phyloP scores from a whole-genome alignment of 2,113 vertebrate species.

The Poeciliopsis occidentalis region DNA sequence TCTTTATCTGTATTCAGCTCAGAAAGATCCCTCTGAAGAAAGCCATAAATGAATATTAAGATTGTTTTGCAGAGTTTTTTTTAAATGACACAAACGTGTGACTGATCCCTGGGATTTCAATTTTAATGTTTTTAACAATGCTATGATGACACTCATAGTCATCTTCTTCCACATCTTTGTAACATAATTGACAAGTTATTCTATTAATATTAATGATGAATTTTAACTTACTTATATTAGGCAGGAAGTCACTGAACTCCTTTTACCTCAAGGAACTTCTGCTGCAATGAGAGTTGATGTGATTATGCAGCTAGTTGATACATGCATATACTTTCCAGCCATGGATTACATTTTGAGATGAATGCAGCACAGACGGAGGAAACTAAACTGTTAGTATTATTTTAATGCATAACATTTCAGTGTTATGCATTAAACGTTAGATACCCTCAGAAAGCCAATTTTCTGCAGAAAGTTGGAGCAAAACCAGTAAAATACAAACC shows the following conservation, averaged over 20 bases:
- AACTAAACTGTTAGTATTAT: conserved; percentile 13
- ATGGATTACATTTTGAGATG: conserved; percentile 1
- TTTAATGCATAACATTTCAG: conserved; percentile 39
- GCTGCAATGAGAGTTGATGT: conserved; percentile 24
- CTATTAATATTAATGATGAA: not conserved
- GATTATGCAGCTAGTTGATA: conserved; percentile 51
- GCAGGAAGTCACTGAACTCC: conserved; percentile 9
- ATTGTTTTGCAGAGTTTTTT: not conserved
- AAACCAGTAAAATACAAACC: too few species aligned
- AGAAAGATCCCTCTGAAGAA: conserved; percentile 14
- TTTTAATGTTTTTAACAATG: not conserved
- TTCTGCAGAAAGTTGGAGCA: not conserved
- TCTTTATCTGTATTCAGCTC: conserved; percentile 35
- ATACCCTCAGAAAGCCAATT: not conserved
- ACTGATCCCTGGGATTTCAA: not conserved
- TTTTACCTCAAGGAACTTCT: conserved; percentile 17
- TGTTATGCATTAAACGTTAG: too few species aligned
- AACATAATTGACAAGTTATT: not conserved
- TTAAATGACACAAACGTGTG: not conserved
- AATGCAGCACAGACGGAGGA: conserved; percentile 13
- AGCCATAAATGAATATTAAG: not conserved
- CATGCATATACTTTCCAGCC: conserved; percentile 24
- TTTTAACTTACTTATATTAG: conserved; percentile 25
- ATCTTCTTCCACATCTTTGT: not conserved
- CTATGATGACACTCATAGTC: not conserved